Evolutionary conservation across 2,888 invertebrate species (phyloP), one percentile per base, ranked within the genome.

Genomic region (Melipona bicolor): DNA sequence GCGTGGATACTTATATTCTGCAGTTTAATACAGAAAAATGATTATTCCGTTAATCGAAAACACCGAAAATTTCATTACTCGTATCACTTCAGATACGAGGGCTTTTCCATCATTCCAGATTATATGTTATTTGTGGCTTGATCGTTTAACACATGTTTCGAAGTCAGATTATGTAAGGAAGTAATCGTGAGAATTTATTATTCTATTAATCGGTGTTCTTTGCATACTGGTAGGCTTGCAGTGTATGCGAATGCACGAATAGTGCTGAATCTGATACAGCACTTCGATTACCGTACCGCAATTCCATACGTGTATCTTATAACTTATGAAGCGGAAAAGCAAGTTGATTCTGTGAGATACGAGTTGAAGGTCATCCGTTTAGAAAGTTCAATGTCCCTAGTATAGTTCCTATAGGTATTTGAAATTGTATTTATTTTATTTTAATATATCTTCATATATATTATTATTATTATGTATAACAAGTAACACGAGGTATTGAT

Each of bases 351-450:
- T 81, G 78, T 85, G 87, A 81, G 83, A 87, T 82, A 77, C 78
- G 73, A 81, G 81, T 79, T 81, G 87, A 91, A 91, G 90, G 90
- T 89, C 88, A 91, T 86, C 43, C 43, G 85, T 85, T 77, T 77
- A 49, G 75, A 49, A 84, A 82, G 90, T 91, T 91, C 90, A 91
- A 87, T 77, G 90, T 74, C 85, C 91, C 84, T 78, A 15, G n/a
- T 74, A 59, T 72, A 59, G 67, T 56, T 69, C 71, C 49, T 72
- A 73, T 36, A 36, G 67, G 24, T 77, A 78, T 27, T 67, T 67
- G 69, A 72, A 72, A 69, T 71, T 64, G 62, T 69, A 71, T 69
- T 24, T 52, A 52, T 68, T 73, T 21, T 32, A 19, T 61, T 54
- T n/a, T 11, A n/a, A 43, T 43, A 43, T 9, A 43, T 9, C 36